Percentiles rank a stretch among this genome's conserved stretches.
phyloP scores from a whole-genome alignment of 1,140 invertebrate genomes.

The Brachionus asplanchnoidis region DNA sequence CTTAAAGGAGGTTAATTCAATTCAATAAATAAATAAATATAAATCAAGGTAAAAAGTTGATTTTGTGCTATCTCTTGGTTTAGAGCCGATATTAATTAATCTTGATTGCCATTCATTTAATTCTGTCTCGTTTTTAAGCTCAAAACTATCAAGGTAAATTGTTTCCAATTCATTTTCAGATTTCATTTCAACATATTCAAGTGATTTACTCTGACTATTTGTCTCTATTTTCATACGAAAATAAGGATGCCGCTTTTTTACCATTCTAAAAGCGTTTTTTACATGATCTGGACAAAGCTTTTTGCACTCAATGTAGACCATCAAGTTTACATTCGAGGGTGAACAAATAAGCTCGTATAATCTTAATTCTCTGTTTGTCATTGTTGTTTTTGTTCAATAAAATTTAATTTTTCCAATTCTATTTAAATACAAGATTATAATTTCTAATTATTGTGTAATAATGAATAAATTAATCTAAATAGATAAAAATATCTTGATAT shows the following conservation, averaged over 20 bases:
- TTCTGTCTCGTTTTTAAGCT: not conserved
- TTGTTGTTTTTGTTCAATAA: not conserved
- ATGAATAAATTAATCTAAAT: not conserved
- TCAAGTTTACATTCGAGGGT: not conserved
- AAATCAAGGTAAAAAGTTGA: not conserved
- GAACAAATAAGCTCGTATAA: slow-evolving; percentile 18
- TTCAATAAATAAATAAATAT: no score
- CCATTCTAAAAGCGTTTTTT: not conserved
- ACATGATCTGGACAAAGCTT: not conserved
- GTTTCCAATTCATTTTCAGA: not conserved
- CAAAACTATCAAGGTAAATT: not conserved
- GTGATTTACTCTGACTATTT: not conserved
- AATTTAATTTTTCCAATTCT: not conserved
- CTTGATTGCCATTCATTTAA: not conserved
- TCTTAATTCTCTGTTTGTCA: not conserved
- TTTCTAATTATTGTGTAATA: not conserved
- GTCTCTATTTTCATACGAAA: slow-evolving; percentile 27
- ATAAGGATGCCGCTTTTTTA: slow-evolving; percentile 41
- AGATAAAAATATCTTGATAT: not conserved
- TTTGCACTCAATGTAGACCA: not conserved
- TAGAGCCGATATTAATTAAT: not conserved
- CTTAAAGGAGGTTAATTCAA: no score
- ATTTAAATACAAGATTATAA: not conserved
- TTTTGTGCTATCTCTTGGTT: not conserved
- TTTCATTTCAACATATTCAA: not conserved